Percentiles rank a stretch among this genome's conserved stretches.
These are phyloP conservation scores for Platorchestia sp. DNA, from an alignment of 1,140 invertebrate genomes.

Conservation along the genomic window DNA sequence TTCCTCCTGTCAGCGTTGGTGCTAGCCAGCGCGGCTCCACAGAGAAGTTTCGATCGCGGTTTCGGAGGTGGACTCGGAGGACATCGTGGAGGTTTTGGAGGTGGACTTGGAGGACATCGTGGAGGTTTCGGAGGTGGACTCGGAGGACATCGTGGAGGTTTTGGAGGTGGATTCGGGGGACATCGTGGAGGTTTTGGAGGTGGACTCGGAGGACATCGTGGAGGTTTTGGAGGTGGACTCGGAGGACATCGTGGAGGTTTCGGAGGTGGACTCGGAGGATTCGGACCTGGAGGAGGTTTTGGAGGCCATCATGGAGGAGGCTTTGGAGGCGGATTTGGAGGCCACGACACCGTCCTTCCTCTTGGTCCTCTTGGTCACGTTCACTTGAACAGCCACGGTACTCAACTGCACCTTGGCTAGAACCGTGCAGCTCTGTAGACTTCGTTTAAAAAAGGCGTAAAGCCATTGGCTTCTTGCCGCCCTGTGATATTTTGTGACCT, in stretches of 20 bases:
- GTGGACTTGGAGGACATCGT: background rate
- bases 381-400: background rate
- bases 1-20: background rate
- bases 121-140: background rate
- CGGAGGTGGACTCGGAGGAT: background rate
- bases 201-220: background rate
- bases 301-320: background rate
- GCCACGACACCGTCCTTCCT: background rate
- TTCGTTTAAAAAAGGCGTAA: background rate
- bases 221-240: background rate
- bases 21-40: background rate
- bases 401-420: background rate
- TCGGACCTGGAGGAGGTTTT: background rate
- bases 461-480: background rate
- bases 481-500: background rate
- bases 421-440: background rate
- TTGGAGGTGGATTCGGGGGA: background rate
- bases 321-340: background rate
- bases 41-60: background rate
- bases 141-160: background rate
- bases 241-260: background rate
- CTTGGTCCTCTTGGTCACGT: background rate
- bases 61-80: background rate
- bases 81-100: background rate
- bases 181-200: too few species aligned